phyloP scores from a whole-genome alignment of 1,140 invertebrate genomes.

The Aphaenogaster floridana region DNA sequence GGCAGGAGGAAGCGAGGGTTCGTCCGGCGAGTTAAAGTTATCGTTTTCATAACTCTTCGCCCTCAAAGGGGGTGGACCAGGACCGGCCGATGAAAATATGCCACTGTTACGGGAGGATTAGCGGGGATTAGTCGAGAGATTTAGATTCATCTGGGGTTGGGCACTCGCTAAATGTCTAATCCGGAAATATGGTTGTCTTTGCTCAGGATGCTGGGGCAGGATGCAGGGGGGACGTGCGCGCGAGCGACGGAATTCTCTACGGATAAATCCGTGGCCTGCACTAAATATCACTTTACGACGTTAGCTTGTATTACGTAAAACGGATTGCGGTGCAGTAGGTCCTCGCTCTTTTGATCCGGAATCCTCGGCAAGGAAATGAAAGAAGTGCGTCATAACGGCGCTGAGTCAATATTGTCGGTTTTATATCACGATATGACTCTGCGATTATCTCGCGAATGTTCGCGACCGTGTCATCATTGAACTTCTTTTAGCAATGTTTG shows the following conservation, averaged over 20 bases:
- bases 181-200: slow-evolving; percentile 78
- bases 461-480: neutral
- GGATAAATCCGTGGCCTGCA: slow-evolving; percentile 48
- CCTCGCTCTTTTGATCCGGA: slow-evolving; percentile 35
- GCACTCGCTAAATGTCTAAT: slow-evolving; percentile 81
- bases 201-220: slow-evolving; percentile 5
- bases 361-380: neutral
- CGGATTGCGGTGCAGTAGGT: slow-evolving; percentile 49
- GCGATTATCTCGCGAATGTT: neutral
- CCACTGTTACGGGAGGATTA: slow-evolving; percentile 84
- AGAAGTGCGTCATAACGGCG: slow-evolving; percentile 16
- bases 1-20: neutral
- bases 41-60: slow-evolving; percentile 82
- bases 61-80: slow-evolving; percentile 70
- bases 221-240: neutral
- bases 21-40: slow-evolving; percentile 75
- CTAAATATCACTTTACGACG: slow-evolving; percentile 60
- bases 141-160: slow-evolving; percentile 78
- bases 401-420: neutral
- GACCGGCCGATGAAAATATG: slow-evolving; percentile 80
- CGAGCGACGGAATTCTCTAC: slow-evolving; percentile 26
- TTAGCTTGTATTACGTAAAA: slow-evolving; percentile 52
- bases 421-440: neutral
- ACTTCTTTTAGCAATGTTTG: neutral
- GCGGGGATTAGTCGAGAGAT: slow-evolving; percentile 81